These are phyloP conservation scores for Oreocharis arfaki DNA, from an alignment of 2,113 vertebrate genomes.

Conservation along the genomic window DNA sequence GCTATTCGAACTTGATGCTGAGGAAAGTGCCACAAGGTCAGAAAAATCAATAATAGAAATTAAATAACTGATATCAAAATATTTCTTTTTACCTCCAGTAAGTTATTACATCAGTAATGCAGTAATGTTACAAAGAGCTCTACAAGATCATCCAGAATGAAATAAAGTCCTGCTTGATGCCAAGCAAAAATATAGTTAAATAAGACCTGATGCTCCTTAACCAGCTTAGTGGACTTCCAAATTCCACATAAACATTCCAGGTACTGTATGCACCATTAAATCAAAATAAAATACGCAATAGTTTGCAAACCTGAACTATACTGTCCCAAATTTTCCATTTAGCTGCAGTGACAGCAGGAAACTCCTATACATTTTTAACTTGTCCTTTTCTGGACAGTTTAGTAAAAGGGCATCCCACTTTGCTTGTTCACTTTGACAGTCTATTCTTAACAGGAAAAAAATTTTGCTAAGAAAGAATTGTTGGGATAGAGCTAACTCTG, in stretches of 20 bases:
- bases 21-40: not conserved
- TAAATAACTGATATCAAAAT: not conserved
- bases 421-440: not conserved
- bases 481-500: not conserved
- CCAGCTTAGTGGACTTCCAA: not conserved
- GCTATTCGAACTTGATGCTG: not conserved
- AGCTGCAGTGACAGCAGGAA: not conserved
- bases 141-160: not conserved
- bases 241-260: not conserved
- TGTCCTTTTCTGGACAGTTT: not conserved
- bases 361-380: not conserved
- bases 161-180: not conserved
- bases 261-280: not conserved
- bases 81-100: not conserved
- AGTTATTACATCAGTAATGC: not conserved
- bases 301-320: not conserved
- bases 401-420: not conserved
- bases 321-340: not conserved
- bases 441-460: not conserved
- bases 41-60: slow-evolving; percentile 38
- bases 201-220: not conserved
- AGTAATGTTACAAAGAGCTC: not conserved
- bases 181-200: slow-evolving; percentile 10
- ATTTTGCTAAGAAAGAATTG: not conserved
- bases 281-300: not conserved